phyloP scores from a whole-genome alignment of 2,888 invertebrate genomes.

The Sesia bembeciformis region DNA sequence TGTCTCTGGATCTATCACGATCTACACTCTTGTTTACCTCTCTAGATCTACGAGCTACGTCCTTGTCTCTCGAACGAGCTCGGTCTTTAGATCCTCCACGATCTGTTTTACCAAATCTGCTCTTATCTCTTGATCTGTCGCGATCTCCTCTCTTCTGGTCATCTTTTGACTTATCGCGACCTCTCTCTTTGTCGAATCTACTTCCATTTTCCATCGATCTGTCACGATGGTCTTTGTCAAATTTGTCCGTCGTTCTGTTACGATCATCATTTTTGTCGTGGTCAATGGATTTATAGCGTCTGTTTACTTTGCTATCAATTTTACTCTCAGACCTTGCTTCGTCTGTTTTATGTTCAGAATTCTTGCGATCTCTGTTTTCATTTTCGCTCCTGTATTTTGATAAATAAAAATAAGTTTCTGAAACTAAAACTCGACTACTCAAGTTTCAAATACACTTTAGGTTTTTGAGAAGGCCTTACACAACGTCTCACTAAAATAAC shows the following conservation, averaged over 20 bases:
- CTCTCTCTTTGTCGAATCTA: conserved; percentile 6
- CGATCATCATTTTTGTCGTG: not conserved
- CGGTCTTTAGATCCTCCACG: conserved; percentile 4
- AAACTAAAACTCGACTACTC: too few species aligned
- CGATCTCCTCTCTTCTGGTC: conserved; percentile 20
- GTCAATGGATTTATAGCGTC: conserved; percentile 3
- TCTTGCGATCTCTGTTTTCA: too few species aligned
- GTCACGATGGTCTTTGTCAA: not conserved
- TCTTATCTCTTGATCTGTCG: conserved; percentile 13
- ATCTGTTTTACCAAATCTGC: not conserved
- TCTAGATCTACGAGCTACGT: not conserved
- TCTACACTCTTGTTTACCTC: conserved; percentile 13
- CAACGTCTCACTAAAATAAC: too few species aligned
- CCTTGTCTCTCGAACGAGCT: conserved; percentile 1
- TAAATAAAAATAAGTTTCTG: too few species aligned
- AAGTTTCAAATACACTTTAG: too few species aligned
- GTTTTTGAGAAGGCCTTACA: too few species aligned
- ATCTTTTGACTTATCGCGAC: conserved; percentile 6
- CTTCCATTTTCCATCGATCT: conserved; percentile 2
- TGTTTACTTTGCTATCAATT: not conserved
- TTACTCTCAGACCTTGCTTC: too few species aligned
- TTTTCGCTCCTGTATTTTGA: too few species aligned
- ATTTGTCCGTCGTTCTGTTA: too few species aligned
- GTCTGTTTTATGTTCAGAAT: too few species aligned
- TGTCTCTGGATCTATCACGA: conserved; percentile 6